phyloP scores from a whole-genome alignment of 2,113 vertebrate species.

The Nothoprocta pentlandii region DNA sequence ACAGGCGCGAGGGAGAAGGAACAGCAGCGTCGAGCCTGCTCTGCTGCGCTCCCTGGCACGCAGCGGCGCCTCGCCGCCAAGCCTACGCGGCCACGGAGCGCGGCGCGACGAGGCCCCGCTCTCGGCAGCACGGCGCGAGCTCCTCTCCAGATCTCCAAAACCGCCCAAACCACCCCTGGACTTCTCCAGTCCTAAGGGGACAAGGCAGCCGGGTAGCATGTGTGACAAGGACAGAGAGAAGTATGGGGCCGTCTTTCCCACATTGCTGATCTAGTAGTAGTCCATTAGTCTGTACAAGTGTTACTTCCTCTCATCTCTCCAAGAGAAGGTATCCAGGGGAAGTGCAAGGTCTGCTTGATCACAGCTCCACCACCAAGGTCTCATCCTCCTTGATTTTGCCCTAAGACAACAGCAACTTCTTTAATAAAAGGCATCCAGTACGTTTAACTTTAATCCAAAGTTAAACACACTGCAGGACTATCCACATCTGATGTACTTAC shows the following conservation, averaged over 20 bases:
- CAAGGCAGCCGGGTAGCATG: accelerated
- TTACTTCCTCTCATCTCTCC: neutral
- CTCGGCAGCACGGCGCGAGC: neutral
- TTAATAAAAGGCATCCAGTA: neutral
- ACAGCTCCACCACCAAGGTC: neutral
- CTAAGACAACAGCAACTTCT: neutral
- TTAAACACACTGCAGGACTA: neutral
- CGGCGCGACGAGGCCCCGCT: neutral
- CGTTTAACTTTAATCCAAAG: too few relatives aligned
- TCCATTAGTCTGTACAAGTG: neutral
- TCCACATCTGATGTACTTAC: neutral
- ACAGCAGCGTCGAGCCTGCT: neutral
- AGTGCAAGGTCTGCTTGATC: neutral
- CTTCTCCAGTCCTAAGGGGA: neutral
- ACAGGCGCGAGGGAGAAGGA: neutral
- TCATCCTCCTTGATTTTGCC: neutral
- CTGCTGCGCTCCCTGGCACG: neutral
- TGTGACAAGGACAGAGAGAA: neutral
- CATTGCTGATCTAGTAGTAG: too few relatives aligned
- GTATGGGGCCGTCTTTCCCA: neutral
- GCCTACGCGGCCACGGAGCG: accelerated
- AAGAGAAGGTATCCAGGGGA: neutral
- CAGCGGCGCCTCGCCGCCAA: neutral
- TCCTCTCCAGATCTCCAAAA: neutral
- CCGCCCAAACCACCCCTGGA: accelerated